Conservation (phyloP, 2,888 invertebrate species). For the Cerceris rybyensis region DNA sequence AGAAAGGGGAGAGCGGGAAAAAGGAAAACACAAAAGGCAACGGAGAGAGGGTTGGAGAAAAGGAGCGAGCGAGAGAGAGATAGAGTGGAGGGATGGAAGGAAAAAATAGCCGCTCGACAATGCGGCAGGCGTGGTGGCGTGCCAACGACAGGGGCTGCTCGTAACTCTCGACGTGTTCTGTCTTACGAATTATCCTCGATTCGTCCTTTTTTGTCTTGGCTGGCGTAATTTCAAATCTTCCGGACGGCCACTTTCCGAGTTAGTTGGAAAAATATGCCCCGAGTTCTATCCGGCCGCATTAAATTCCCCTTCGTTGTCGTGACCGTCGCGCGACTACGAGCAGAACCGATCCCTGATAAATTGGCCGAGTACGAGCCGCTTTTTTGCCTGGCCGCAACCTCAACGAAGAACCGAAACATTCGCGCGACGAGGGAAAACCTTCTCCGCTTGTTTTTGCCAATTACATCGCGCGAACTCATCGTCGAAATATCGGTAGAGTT, state of each 20-base stretch:
- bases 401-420: neutral
- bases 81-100: constrained; percentile 11
- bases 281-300: neutral
- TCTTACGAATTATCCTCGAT: constrained; percentile 58
- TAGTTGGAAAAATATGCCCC: neutral
- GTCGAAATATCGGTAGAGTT: neutral
- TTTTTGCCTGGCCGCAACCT: neutral
- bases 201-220: constrained; percentile 17
- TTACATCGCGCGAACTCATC: neutral
- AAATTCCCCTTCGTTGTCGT: constrained; percentile 5
- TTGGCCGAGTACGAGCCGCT: too few species aligned
- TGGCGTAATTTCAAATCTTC: neutral
- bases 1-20: constrained; percentile 22
- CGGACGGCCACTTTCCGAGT: neutral
- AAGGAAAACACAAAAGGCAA: constrained; percentile 22
- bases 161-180: constrained; percentile 60
- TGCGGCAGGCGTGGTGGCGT: constrained; percentile 63
- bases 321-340: neutral
- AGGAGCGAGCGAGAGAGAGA: neutral
- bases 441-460: neutral
- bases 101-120: constrained; percentile 59
- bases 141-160: constrained; percentile 63
- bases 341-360: neutral
- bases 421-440: neutral
- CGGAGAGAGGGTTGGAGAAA: neutral